A percentile compares a stretch with the other conserved stretches of the same genome.
Evolutionary conservation across 35 echinoderm and acorn worm genomes (phyloP).

Genomic region (Nesometra sesokonis): DNA sequence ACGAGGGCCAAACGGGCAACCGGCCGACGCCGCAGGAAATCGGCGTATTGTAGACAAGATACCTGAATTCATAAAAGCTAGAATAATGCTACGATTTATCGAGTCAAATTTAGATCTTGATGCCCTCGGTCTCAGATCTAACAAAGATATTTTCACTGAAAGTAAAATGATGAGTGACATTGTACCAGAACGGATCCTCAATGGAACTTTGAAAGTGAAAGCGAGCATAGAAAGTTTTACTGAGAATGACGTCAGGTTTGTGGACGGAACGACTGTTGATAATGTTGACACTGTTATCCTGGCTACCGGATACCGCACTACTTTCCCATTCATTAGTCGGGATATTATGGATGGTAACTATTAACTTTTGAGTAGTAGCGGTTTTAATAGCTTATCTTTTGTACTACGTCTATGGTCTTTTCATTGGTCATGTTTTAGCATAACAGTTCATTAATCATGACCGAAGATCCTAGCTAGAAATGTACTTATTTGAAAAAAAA

Average conservation of each 20-base stretch:
- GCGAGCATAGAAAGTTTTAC: constrained; percentile 55
- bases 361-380: too few relatives aligned
- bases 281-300: constrained; percentile 67
- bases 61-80: not conserved
- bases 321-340: constrained; percentile 35
- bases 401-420: too few relatives aligned
- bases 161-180: constrained; percentile 33
- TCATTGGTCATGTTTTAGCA: too few relatives aligned
- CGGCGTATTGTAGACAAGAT: not conserved
- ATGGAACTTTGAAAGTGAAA: constrained; percentile 43
- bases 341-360: not conserved
- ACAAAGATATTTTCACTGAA: not conserved
- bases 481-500: too few relatives aligned
- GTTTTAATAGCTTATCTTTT: too few relatives aligned
- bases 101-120: not conserved
- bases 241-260: constrained; percentile 57
- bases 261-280: constrained; percentile 58
- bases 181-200: constrained; percentile 39
- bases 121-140: not conserved
- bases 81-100: not conserved
- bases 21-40: not conserved
- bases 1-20: not conserved
- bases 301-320: constrained; percentile 60
- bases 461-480: too few relatives aligned
- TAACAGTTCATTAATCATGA: too few relatives aligned